Base-by-base conservation (phyloP, 1,140 invertebrate genomes). In the Zaprionus inermis region DNA sequence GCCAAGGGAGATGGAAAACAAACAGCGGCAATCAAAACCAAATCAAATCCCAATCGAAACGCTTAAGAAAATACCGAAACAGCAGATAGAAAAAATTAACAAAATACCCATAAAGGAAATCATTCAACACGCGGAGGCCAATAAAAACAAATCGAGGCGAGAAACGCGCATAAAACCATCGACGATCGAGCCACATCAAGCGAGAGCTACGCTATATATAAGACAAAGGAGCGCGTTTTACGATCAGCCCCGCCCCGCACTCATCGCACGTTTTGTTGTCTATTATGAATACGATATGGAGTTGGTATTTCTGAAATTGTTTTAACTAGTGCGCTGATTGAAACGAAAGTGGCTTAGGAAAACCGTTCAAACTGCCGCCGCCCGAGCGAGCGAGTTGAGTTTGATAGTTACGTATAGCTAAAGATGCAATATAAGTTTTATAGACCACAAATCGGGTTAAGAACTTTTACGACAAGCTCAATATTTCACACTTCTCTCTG, bases 251-350 rank as follows among this genome's bases (percentile, higher is more conserved):
- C 55, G 7, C 9, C 18, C 44, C 44, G 11, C 34, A 5, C 12
- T 10, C 10, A n/a, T 16, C 16, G 4, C 11, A 22, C 22, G 79
- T 38, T 59, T 59, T 58, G 52, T 74, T 59, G 58, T 79, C 68
- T 86, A 88, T 86, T 88, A 82, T 86, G 73, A 86, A 88, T 83
- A 66, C 79, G 76, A 89, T 89, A 66, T 24, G 71, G 64, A 9
- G 22, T 66, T 67, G 74, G 56, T 70, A 61, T 74, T 66, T 65
- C 18, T 79, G 61, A 77, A 79, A 86, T 85, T 73, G 68, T 82
- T 79, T 74, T 38, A 88, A 77, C 79, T 76, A 84, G 55, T 71
- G 69, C 38, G 65, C 63, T 76, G 72, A 77, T 83, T 83, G 79
- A 82, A 79, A 73, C 49, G 72, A 88, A 78, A 83, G 80, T 77